Conservation (phyloP, 2,113 vertebrate genomes). For the Thunnus maccoyii region DNA sequence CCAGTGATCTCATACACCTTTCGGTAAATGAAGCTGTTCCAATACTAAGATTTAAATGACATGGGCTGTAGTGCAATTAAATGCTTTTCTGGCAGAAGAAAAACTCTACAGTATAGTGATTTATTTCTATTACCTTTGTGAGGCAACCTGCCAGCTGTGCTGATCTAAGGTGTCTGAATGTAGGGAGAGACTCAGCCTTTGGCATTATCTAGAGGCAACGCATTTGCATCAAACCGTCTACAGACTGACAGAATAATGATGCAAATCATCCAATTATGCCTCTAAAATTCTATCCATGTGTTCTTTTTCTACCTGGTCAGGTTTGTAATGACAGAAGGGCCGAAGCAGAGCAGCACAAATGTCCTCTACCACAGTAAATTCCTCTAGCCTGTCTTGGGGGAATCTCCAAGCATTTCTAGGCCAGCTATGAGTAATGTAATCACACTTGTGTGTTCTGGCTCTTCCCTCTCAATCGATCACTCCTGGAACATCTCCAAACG, state of each 20-base stretch:
- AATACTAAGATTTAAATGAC: background rate
- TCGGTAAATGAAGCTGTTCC: conserved; percentile 5
- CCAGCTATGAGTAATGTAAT: background rate
- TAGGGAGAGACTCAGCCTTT: conserved; percentile 3
- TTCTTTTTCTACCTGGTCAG: background rate
- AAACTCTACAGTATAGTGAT: background rate
- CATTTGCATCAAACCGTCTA: background rate
- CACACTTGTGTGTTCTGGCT: background rate
- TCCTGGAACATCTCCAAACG: background rate
- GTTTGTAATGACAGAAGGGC: background rate
- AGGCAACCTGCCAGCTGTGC: conserved; percentile 15
- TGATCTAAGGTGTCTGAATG: background rate
- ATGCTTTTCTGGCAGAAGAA: conserved; percentile 2
- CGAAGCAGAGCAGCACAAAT: background rate
- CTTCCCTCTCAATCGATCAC: background rate
- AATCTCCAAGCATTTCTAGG: background rate
- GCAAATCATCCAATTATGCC: conserved; percentile 5
- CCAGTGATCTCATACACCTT: background rate
- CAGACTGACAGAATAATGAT: conserved; percentile 1
- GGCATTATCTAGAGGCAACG: background rate
- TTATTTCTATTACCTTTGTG: conserved; percentile 5
- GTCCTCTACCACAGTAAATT: background rate
- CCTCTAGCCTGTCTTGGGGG: background rate
- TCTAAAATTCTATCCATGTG: background rate
- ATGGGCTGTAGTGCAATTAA: background rate